Percentiles rank a stretch among this genome's conserved stretches.
These are phyloP conservation scores for Adelognathus sp. DNA, from an alignment of 2,888 invertebrate species.

Conservation along the genomic window DNA sequence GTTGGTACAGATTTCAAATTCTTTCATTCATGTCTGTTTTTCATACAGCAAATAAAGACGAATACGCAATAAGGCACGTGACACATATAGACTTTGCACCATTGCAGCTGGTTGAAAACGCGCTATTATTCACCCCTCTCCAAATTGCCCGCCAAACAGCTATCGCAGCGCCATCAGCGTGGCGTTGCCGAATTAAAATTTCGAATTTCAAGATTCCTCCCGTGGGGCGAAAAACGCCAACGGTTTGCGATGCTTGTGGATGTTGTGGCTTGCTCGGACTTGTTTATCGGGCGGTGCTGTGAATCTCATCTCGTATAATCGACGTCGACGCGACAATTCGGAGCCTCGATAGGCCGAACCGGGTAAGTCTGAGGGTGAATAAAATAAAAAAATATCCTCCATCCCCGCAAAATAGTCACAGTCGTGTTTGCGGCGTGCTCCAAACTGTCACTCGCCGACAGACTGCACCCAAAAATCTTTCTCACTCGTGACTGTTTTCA, in stretches of 20 bases:
- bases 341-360: not conserved
- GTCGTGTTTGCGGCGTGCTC: not conserved
- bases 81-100: no score
- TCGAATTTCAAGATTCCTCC: slow-evolving; percentile 46
- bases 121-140: not conserved
- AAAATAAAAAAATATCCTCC: not conserved
- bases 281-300: slow-evolving; percentile 35
- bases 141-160: not conserved
- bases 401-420: no score
- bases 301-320: slow-evolving; percentile 3
- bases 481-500: slow-evolving; percentile 5
- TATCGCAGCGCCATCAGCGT: slow-evolving; percentile 28
- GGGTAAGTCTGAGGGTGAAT: not conserved
- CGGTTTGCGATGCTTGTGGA: slow-evolving; percentile 62
- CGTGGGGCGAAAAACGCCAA: slow-evolving; percentile 58
- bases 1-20: no score
- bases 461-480: not conserved
- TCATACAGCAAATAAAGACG: no score
- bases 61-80: no score
- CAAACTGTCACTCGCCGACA: slow-evolving; percentile 46
- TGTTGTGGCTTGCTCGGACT: slow-evolving; percentile 39
- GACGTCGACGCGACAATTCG: not conserved
- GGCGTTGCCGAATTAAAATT: slow-evolving; percentile 45
- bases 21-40: no score
- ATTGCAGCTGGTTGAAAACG: no score